These are phyloP conservation scores for Heteromyza rotundicornis DNA, from an alignment of 2,888 invertebrate genomes.

Conservation along the genomic window DNA sequence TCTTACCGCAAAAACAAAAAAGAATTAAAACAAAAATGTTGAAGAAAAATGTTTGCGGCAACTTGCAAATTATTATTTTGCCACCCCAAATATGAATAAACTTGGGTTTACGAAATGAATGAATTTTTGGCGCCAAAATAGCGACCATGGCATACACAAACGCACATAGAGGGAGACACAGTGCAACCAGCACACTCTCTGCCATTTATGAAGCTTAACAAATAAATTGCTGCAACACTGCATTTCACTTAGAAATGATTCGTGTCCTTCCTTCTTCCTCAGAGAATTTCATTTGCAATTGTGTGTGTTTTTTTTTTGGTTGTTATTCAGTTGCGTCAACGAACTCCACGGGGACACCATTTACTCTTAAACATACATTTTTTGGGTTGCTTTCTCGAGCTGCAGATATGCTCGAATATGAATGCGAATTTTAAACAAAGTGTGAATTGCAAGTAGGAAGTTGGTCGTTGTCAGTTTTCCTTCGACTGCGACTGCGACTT, in stretches of 20 bases:
- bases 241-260: too few species aligned
- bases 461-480: not conserved
- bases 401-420: not conserved
- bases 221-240: not conserved
- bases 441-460: conserved; percentile 1
- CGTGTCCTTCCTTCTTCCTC: not conserved
- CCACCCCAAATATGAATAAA: not conserved
- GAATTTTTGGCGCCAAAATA: not conserved
- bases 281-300: not conserved
- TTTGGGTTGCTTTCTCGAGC: too few species aligned
- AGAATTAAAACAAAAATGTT: too few species aligned
- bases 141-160: not conserved
- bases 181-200: not conserved
- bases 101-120: not conserved
- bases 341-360: not conserved
- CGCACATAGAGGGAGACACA: not conserved
- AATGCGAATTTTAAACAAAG: not conserved
- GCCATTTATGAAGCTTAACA: not conserved
- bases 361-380: too few species aligned
- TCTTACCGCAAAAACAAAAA: too few species aligned
- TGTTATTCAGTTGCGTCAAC: not conserved
- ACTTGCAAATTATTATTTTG: not conserved
- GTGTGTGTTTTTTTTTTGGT: too few species aligned
- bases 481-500: too few species aligned
- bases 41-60: too few species aligned